A percentile compares a stretch with the other conserved stretches of the same genome.
Evolutionary conservation across 2,797 vertebrate genomes (phyloP).

Genomic region (Morus bassanus): DNA sequence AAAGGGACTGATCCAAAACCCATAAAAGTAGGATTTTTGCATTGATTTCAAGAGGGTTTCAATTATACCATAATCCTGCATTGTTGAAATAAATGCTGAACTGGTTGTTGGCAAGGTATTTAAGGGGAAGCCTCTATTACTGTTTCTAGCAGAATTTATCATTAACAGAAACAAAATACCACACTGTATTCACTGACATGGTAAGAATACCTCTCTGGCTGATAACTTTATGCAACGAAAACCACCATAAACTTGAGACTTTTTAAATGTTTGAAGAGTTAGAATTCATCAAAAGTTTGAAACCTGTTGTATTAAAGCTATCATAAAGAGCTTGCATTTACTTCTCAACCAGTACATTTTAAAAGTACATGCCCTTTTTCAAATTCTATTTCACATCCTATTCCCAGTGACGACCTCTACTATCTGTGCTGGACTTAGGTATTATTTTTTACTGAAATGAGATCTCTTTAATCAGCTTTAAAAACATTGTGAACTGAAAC

Average conservation of each 20-base stretch:
- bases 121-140: neutral
- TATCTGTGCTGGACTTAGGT: constrained; percentile 45
- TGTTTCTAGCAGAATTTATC: neutral
- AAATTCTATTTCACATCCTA: neutral
- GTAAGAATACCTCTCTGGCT: neutral
- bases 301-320: neutral
- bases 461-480: constrained; percentile 75
- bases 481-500: constrained; percentile 74
- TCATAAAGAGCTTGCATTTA: neutral
- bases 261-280: neutral
- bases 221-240: neutral
- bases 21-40: neutral
- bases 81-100: neutral
- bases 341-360: neutral
- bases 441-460: constrained; percentile 48
- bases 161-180: neutral
- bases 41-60: neutral
- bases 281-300: neutral
- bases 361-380: neutral
- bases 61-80: neutral
- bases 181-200: neutral
- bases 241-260: neutral
- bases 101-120: neutral
- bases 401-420: constrained; percentile 58
- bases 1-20: neutral